Percentiles rank a stretch among this genome's conserved stretches.
These are phyloP conservation scores for Dasyornis broadbenti DNA, from an alignment of 2,113 vertebrate species.

Conservation along the genomic window DNA sequence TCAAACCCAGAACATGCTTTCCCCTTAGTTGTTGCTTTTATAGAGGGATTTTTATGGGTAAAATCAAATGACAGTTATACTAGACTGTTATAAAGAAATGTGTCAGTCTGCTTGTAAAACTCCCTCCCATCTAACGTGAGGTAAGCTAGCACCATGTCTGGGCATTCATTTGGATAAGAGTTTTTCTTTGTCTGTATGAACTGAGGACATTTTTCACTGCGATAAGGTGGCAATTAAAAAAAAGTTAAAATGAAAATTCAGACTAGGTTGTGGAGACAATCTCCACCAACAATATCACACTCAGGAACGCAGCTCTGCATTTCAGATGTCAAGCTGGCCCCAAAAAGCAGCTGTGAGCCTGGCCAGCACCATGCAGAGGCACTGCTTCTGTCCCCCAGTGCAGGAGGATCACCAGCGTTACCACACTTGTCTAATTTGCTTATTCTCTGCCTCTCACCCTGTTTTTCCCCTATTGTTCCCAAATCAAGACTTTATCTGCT, in stretches of 20 bases:
- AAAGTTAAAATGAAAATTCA: background rate
- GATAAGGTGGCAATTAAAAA: background rate
- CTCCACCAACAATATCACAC: background rate
- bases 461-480: background rate
- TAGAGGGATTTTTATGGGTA: slow-evolving; percentile 52
- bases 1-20: slow-evolving; percentile 58
- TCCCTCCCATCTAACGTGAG: background rate
- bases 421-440: background rate
- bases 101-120: slow-evolving; percentile 57
- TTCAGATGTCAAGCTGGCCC: background rate
- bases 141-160: background rate
- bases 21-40: slow-evolving; percentile 54
- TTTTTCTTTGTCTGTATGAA: slow-evolving; percentile 9
- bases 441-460: background rate
- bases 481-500: background rate
- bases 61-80: slow-evolving; percentile 64
- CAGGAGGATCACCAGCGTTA: background rate
- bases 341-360: background rate
- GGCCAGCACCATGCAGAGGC: background rate
- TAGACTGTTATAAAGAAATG: slow-evolving; percentile 50
- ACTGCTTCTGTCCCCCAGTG: background rate
- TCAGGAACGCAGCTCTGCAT: background rate
- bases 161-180: background rate
- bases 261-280: background rate
- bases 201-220: background rate